Base-by-base conservation (phyloP, 2,888 invertebrate species). In the Rhingia rostrata region DNA sequence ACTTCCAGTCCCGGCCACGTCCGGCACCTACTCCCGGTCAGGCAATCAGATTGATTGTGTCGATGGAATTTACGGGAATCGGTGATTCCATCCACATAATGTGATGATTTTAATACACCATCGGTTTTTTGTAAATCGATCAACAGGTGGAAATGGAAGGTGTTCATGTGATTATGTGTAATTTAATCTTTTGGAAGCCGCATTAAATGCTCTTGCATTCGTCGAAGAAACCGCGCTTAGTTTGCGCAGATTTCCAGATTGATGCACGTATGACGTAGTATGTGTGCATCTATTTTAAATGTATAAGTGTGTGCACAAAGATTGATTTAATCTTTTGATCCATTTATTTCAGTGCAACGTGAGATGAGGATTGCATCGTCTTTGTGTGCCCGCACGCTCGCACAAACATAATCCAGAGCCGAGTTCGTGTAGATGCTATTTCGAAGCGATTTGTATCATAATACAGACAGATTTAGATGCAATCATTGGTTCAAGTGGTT, bases 131-230 rank as follows among this genome's bases (percentile, higher is more conserved):
- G 56, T 41, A 58, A 70, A 70, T 70, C 70, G 70, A 70, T 70
- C 78, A 70, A 64, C 78, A 56, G 63, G 54, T 78, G 70, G 63
- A 78, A 64, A 78, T 70, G 51, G 78, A 78, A 78, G 78, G 78
- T 78, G 78, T 78, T 78, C 78, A 64, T 47, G 58, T 70, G 63
- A 70, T 78, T 70, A 78, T 70, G 78, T 64, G 78, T 70, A 70
- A 78, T 78, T 78, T 78, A 70, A 78, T 78, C 70, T 67, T 63
- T 69, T 69, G 67, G 69, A 69, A 69, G 61, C 61, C 47, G 47
- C 77, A 61, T 77, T 67, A 75, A 66, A 66, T 67, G 66, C 39
- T 58, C 22, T 70, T 41, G 37, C 63, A 51, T 77, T 47, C 47
- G 63, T 30, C 30, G 49, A 35, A 41, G 30, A 22, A 22, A 22